These are phyloP conservation scores for Cephalopterus ornatus DNA, from an alignment of 2,113 vertebrate genomes.

Conservation along the genomic window DNA sequence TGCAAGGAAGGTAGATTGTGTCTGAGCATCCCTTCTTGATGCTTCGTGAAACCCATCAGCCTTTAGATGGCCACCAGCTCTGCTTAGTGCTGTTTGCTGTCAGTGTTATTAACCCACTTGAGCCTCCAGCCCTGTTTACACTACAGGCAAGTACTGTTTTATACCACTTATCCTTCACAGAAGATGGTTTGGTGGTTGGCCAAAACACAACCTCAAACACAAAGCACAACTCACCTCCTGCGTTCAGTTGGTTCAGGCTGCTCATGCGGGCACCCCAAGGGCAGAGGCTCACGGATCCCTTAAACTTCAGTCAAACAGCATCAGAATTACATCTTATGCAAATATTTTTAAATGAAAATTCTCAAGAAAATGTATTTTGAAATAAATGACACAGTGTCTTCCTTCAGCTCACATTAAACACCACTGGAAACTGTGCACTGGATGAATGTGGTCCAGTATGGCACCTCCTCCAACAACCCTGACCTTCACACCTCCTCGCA, in stretches of 20 bases:
- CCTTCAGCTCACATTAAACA: not conserved
- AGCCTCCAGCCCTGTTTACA: not conserved
- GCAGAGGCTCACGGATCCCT: accelerated
- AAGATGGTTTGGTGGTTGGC: not conserved
- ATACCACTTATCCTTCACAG: not conserved
- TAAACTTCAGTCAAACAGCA: not conserved
- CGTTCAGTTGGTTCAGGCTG: not conserved
- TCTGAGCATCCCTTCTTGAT: accelerated
- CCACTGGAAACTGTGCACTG: not conserved
- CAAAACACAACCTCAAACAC: not conserved
- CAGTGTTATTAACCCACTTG: not conserved
- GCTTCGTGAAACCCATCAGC: not conserved
- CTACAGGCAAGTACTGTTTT: not conserved
- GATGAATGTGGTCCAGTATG: not conserved
- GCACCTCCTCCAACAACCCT: not conserved
- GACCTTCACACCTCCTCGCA: not conserved
- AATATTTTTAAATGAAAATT: not conserved
- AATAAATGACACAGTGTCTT: not conserved
- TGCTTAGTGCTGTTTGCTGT: not conserved
- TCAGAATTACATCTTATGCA: not conserved
- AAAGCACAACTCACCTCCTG: accelerated
- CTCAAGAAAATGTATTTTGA: not conserved
- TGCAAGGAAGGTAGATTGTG: not conserved
- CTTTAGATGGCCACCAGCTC: not conserved
- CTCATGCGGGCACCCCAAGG: accelerated